Percentiles rank a stretch among this genome's conserved stretches.
phyloP scores from a whole-genome alignment of 2,888 invertebrate genomes.

The Strigamia transsilvanica region DNA sequence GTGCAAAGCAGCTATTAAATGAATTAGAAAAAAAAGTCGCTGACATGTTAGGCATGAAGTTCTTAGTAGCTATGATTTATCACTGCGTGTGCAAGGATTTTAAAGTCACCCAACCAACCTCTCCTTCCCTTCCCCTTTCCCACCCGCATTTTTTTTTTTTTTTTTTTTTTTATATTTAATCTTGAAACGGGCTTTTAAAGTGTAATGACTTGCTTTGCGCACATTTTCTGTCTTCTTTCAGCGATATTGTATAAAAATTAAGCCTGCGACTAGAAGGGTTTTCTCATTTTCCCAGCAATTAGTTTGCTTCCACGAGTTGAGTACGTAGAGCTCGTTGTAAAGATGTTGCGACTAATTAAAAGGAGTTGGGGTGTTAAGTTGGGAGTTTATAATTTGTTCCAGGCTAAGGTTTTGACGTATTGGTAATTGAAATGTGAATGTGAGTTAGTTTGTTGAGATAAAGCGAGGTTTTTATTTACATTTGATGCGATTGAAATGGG shows the following conservation, averaged over 20 bases:
- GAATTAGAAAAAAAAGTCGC: conserved; percentile 3
- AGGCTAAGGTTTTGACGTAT: background rate
- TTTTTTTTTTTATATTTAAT: background rate
- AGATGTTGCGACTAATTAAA: conserved; percentile 14
- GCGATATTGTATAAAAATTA: conserved; percentile 10
- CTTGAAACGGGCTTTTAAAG: background rate
- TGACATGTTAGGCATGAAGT: conserved; percentile 20
- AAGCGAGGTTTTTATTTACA: background rate
- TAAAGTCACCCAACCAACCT: background rate
- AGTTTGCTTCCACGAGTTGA: conserved; percentile 7
- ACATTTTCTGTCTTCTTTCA: conserved; percentile 15
- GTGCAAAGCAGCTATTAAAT: conserved; percentile 20
- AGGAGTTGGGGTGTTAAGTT: conserved; percentile 15
- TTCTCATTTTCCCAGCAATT: conserved; percentile 4
- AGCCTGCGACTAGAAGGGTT: conserved; percentile 4
- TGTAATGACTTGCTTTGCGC: conserved; percentile 20
- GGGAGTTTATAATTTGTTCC: background rate
- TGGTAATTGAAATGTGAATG: background rate
- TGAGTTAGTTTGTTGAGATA: background rate
- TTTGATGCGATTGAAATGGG: background rate
- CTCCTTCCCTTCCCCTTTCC: background rate
- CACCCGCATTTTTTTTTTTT: conserved; percentile 1
- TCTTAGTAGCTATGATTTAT: conserved; percentile 20
- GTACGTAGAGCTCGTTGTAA: background rate
- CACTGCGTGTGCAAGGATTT: background rate